A percentile compares a stretch with the other conserved stretches of the same genome.
phyloP scores from a whole-genome alignment of 1,140 invertebrate species.

The Conus ventricosus region DNA sequence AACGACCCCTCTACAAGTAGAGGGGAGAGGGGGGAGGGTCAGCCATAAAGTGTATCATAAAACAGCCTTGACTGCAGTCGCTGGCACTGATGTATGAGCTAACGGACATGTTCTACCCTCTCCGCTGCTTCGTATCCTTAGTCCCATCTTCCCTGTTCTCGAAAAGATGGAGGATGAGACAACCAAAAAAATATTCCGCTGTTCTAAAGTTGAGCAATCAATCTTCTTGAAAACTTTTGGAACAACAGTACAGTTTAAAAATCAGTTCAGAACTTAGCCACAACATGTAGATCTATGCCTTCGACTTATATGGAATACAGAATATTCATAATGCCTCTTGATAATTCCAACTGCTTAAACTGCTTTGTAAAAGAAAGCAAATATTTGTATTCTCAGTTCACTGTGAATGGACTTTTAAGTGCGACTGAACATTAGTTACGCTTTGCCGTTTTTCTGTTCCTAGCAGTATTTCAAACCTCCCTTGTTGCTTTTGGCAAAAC shows the following conservation, averaged over 20 bases:
- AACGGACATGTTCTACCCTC: background rate
- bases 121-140: background rate
- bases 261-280: too few species aligned
- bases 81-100: constrained; percentile 19
- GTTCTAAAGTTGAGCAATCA: background rate
- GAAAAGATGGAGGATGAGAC: constrained; percentile 12
- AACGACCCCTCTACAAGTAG: background rate
- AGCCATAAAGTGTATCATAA: constrained; percentile 6
- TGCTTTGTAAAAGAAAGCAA: too few species aligned
- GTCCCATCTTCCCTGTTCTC: background rate
- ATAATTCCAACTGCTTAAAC: too few species aligned
- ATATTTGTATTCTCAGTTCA: too few species aligned
- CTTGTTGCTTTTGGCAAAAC: too few species aligned
- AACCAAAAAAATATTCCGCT: background rate
- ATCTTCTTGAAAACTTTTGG: background rate
- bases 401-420: too few species aligned
- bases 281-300: too few species aligned
- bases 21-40: background rate
- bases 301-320: too few species aligned
- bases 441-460: too few species aligned
- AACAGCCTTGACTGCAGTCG: background rate
- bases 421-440: too few species aligned
- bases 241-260: background rate
- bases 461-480: too few species aligned
- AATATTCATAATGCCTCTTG: too few species aligned